A percentile compares a stretch with the other conserved stretches of the same genome.
phyloP scores from a whole-genome alignment of 2,797 vertebrate species.

The Taenioides sp. region DNA sequence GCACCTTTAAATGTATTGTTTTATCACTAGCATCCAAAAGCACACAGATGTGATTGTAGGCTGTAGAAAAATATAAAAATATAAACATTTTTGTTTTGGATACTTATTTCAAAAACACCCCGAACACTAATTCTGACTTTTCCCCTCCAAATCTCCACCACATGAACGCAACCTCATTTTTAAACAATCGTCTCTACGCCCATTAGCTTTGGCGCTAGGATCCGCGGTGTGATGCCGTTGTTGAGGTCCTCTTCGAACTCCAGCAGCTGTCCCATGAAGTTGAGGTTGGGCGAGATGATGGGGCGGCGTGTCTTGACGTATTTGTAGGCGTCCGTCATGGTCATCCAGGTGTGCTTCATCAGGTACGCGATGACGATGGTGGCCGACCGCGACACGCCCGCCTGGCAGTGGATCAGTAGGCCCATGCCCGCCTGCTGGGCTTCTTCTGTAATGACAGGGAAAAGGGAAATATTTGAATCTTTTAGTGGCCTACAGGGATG shows the following conservation, averaged over 20 bases:
- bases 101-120: not conserved
- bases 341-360: constrained; percentile 99
- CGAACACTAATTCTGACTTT: not conserved
- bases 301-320: constrained; percentile 97
- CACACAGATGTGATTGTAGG: not conserved
- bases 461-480: not conserved
- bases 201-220: constrained; percentile 93
- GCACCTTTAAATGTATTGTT: not conserved
- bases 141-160: constrained; percentile 32
- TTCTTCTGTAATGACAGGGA: constrained; percentile 83
- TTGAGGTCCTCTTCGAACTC: constrained; percentile 99
- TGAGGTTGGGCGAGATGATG: constrained; percentile 99
- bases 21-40: not conserved
- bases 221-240: constrained; percentile 93
- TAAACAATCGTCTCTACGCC: constrained; percentile 94
- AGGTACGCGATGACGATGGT: constrained; percentile 98
- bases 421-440: constrained; percentile 93
- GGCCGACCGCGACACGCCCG: constrained; percentile 95
- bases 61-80: not conserved
- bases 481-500: not conserved
- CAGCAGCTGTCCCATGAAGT: constrained; percentile 99
- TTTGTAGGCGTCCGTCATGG: constrained; percentile 98
- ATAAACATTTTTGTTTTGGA: not conserved
- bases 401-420: constrained; percentile 99
- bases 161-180: constrained; percentile 23